phyloP scores from a whole-genome alignment of 2,888 invertebrate species.

The Cinara cedri region DNA sequence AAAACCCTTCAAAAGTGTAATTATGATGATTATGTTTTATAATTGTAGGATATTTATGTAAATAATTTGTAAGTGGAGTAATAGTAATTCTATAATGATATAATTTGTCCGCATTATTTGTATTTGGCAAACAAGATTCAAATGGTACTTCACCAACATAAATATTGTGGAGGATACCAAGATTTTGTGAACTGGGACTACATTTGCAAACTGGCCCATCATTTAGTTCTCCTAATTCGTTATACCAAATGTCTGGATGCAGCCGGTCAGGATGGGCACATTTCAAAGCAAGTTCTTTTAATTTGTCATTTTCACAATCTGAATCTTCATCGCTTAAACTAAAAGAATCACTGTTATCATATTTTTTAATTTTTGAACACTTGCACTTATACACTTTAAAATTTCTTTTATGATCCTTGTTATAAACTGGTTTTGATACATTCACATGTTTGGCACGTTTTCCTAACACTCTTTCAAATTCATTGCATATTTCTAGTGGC shows the following conservation, averaged over 20 bases:
- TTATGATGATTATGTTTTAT: constrained; percentile 93
- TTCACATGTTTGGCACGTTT: constrained; percentile 72
- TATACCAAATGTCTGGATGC: constrained; percentile 96
- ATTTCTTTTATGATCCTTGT: constrained; percentile 74
- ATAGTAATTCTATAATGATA: constrained; percentile 89
- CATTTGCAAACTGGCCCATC: constrained; percentile 96
- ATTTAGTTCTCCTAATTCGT: constrained; percentile 96
- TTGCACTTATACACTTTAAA: constrained; percentile 15
- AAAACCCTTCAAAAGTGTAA: constrained; percentile 97
- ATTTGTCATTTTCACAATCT: constrained; percentile 81
- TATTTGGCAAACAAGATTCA: constrained; percentile 74
- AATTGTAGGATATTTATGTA: constrained; percentile 85
- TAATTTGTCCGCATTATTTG: constrained; percentile 83
- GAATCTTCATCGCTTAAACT: constrained; percentile 58
- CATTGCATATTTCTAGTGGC: constrained; percentile 71
- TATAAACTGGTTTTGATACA: constrained; percentile 69
- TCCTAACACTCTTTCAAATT: constrained; percentile 75
- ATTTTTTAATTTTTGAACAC: constrained; percentile 12
- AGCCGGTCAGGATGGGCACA: constrained; percentile 89
- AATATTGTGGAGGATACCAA: constrained; percentile 93
- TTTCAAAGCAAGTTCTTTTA: constrained; percentile 88
- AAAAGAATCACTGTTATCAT: constrained; percentile 52
- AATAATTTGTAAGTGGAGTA: constrained; percentile 76
- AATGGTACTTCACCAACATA: constrained; percentile 87
- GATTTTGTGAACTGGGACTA: constrained; percentile 83